Evolutionary conservation across 2,797 vertebrate genomes (phyloP), one percentile per base, ranked within the genome.

Genomic region (Holocentrus rufus): DNA sequence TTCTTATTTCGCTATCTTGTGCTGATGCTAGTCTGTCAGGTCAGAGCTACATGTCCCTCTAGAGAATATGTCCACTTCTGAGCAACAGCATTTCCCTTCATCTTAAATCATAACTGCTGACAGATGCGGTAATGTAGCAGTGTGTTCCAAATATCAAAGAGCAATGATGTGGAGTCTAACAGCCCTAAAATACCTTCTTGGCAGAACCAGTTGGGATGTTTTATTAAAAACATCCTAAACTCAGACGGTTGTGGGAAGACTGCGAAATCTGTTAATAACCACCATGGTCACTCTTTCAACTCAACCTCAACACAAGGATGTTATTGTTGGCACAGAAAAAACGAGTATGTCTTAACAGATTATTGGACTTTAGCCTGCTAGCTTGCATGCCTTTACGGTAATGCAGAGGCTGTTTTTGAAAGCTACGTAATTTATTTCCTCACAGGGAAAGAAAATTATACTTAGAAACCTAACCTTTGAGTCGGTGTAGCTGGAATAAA

Each of bases 281-380:
- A 64, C 56, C 46, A 36, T 59, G 66, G 54, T 31, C 68, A 76
- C 55, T 10, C 44, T 77, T 39, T 69, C 49, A 71, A 78, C 57
- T 80, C 52, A 74, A 55, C 60, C 77, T 50, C 53, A 83, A 72
- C 60, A 78, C 59, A 85, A 76, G 86, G 84, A 89, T 80, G 83
- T 91, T 90, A 85, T 91, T 91, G 80, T 91, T 91, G 85, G 90
- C 85, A 77, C 49, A 65, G 68, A 78, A 76, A 78, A 76, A 82
- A 85, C 79, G 66, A 57, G 23, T 74, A 76, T 47, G 67, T 83
- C 49, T 86, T 74, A 79, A 85, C 69, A 85, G 76, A 90, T 90
- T 84, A 83, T 65, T 87, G 82, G 83, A 90, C 70, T 85, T 82
- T 59, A 64, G 79, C 71, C 84, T 73, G 76, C 72, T 15, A 70